Percentiles rank a stretch among this genome's conserved stretches.
Evolutionary conservation across 2,113 vertebrate genomes (phyloP).

Genomic region (Prunella himalayana): DNA sequence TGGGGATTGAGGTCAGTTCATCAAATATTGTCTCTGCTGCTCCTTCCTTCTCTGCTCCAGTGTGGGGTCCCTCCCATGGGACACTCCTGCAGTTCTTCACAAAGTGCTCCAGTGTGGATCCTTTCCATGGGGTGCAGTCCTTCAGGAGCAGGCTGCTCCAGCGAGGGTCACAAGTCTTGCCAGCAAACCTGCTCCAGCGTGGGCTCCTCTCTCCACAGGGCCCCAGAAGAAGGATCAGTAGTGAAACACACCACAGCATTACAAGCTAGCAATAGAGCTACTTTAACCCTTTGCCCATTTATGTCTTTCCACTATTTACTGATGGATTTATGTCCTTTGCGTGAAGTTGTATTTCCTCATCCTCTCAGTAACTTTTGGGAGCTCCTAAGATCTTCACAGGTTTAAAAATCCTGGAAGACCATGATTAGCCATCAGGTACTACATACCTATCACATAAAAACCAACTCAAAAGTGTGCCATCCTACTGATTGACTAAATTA

Average conservation of each 20-base stretch:
- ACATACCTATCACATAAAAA: background rate
- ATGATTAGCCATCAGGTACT: background rate
- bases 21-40: background rate
- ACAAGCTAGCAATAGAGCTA: background rate
- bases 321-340: background rate
- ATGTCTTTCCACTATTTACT: background rate
- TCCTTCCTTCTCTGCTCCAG: background rate
- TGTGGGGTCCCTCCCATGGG: background rate
- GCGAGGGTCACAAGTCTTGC: rapidly evolving
- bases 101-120: background rate
- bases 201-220: background rate
- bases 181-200: background rate
- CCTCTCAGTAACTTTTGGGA: background rate
- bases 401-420: background rate
- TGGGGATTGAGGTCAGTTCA: background rate
- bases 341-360: background rate
- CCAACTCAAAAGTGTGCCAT: background rate
- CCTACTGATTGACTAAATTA: background rate
- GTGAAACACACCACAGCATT: background rate
- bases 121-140: background rate
- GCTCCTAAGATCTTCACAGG: background rate
- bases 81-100: background rate
- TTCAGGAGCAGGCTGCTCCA: background rate
- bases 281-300: background rate
- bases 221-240: background rate